Evolutionary conservation across 53 echinoderm and acorn worm species (phyloP).

Genomic region (Henricia sp.): DNA sequence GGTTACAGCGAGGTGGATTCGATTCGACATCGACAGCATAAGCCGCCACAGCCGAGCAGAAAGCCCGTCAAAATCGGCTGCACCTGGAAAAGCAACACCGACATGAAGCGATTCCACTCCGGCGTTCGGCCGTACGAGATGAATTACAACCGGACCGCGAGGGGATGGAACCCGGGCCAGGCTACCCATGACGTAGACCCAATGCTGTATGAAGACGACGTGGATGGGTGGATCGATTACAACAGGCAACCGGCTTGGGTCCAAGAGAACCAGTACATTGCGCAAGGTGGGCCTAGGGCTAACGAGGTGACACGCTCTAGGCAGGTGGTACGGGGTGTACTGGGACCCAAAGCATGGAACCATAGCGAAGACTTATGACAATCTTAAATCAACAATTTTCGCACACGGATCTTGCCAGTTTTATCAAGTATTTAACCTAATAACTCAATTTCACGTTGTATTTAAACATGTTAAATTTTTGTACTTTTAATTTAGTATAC

Average conservation of each 20-base stretch:
- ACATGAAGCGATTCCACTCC: constrained; percentile 60
- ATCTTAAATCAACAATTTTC: too few species aligned
- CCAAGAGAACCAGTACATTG: constrained; percentile 33
- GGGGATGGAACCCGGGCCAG: constrained; percentile 59
- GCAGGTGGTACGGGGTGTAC: constrained; percentile 4
- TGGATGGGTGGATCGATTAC: constrained; percentile 28
- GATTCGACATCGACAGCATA: constrained; percentile 41
- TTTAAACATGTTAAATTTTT: background rate
- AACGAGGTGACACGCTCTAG: constrained; percentile 23
- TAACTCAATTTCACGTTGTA: background rate
- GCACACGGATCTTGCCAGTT: too few species aligned
- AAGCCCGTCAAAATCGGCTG: constrained; percentile 52
- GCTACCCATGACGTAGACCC: background rate
- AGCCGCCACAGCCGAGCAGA: background rate
- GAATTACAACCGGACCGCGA: constrained; percentile 74
- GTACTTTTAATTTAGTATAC: too few species aligned
- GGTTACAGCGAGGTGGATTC: constrained; percentile 58
- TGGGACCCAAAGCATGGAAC: constrained; percentile 36
- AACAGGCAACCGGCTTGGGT: constrained; percentile 65
- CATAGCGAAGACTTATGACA: constrained; percentile 69
- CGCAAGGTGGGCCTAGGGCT: constrained; percentile 17
- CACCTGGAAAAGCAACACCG: constrained; percentile 57
- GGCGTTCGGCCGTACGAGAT: constrained; percentile 74
- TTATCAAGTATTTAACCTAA: background rate
- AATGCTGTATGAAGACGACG: background rate